A percentile compares a stretch with the other conserved stretches of the same genome.
These are phyloP conservation scores for Quiscalus mexicanus DNA, from an alignment of 2,113 vertebrate genomes.

Conservation along the genomic window DNA sequence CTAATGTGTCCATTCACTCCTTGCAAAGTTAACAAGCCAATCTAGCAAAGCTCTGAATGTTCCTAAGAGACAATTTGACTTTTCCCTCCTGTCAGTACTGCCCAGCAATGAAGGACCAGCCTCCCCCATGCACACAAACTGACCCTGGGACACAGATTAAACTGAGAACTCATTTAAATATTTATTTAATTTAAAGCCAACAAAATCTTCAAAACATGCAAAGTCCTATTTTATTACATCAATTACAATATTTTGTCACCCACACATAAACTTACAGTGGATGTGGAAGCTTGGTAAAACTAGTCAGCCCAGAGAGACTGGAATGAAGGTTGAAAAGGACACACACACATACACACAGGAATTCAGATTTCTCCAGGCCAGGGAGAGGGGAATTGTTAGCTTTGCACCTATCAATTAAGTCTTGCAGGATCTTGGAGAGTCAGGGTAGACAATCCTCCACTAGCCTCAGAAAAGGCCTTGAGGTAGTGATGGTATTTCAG, in stretches of 20 bases:
- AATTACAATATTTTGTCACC: not conserved
- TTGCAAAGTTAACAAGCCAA: not conserved
- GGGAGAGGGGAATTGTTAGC: not conserved
- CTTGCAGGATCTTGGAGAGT: not conserved
- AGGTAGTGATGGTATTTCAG: not conserved
- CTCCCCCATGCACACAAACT: not conserved
- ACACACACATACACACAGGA: not conserved
- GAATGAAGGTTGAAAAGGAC: constrained; percentile 14
- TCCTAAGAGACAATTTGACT: not conserved
- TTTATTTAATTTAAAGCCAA: constrained; percentile 26
- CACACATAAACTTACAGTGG: not conserved
- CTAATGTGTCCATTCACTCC: not conserved
- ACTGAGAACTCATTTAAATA: not conserved
- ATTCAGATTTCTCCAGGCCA: constrained; percentile 41
- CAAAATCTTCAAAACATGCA: not conserved
- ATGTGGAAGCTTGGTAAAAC: constrained; percentile 4
- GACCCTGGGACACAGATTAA: not conserved
- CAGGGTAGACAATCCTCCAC: not conserved
- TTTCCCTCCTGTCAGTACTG: not conserved
- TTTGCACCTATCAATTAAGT: constrained; percentile 30
- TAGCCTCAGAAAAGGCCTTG: not conserved
- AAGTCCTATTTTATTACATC: constrained; percentile 21
- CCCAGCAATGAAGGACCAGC: not conserved
- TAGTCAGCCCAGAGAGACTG: not conserved
- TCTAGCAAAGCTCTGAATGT: not conserved